Percentiles rank a stretch among this genome's conserved stretches.
Conservation (phyloP, 2,888 invertebrate species). For the Mystacides longicornis region DNA sequence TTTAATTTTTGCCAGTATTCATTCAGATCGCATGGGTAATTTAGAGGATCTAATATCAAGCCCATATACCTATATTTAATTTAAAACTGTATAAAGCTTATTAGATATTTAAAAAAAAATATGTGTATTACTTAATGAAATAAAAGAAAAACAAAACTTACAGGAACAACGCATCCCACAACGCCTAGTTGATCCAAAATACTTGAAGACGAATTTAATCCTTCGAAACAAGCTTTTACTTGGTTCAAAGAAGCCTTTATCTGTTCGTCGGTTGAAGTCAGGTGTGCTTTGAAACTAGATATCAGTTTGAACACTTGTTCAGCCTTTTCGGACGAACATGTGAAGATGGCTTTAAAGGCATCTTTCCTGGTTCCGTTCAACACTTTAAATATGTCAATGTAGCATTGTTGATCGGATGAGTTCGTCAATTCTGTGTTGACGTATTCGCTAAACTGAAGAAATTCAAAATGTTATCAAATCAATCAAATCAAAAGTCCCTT, state of each 20-base stretch:
- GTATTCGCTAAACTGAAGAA: neutral
- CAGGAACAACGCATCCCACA: neutral
- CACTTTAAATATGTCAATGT: neutral
- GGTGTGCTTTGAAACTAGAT: neutral
- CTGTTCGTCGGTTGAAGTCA: neutral
- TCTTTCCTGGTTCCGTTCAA: neutral
- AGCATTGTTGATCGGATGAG: neutral
- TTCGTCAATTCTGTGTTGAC: neutral
- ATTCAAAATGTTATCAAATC: too few species aligned
- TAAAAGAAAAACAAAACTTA: neutral
- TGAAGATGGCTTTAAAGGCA: neutral
- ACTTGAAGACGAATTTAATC: neutral
- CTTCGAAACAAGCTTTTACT: neutral
- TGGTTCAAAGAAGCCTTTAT: neutral
- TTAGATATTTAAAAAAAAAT: neutral
- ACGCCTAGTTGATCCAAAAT: neutral
- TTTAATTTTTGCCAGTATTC: neutral
- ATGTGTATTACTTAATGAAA: too few species aligned
- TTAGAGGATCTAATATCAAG: too few species aligned
- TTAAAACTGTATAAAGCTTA: neutral
- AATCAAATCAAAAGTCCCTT: too few species aligned
- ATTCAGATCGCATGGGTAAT: neutral
- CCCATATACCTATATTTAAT: too few species aligned
- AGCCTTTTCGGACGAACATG: neutral
- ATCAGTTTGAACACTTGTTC: neutral